A percentile compares a stretch with the other conserved stretches of the same genome.
Conservation (phyloP, 1,140 invertebrate species). For the Portunus trituberculatus region DNA sequence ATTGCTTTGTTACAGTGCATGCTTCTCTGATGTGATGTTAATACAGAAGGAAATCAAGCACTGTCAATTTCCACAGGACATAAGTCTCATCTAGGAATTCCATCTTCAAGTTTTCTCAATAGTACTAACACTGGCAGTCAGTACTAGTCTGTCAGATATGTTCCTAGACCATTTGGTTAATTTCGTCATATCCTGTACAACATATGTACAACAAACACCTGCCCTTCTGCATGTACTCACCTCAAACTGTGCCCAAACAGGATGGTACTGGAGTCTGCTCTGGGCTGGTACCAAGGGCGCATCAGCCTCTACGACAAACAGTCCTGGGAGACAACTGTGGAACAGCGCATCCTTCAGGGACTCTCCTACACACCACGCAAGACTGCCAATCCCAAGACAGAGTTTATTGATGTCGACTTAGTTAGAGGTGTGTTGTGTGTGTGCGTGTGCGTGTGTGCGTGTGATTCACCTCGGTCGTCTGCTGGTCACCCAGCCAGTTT, state of each 20-base stretch:
- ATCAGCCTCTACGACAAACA: slow-evolving; percentile 98
- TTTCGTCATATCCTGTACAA: neutral
- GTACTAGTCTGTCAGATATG: too few relatives aligned
- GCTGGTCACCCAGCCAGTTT: too few relatives aligned
- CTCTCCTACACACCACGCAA: slow-evolving; percentile 92
- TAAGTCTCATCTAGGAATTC: neutral
- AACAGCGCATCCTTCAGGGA: slow-evolving; percentile 92
- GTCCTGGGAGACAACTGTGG: slow-evolving; percentile 96
- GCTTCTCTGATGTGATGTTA: neutral
- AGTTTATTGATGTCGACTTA: slow-evolving; percentile 97
- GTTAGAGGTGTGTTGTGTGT: slow-evolving; percentile 87
- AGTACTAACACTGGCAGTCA: too few relatives aligned
- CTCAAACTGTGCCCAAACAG: neutral
- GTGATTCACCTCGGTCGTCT: too few relatives aligned
- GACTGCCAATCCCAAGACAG: slow-evolving; percentile 92
- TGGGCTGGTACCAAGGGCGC: slow-evolving; percentile 92
- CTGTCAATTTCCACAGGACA: neutral
- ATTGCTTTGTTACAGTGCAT: neutral
- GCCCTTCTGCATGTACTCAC: too few relatives aligned
- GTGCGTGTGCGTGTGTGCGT: neutral
- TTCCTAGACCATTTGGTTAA: neutral
- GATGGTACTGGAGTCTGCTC: slow-evolving; percentile 72
- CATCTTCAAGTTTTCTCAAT: neutral
- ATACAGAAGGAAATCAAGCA: too few relatives aligned
- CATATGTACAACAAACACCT: neutral